Evolutionary conservation across 1,140 invertebrate genomes (phyloP), one percentile per base, ranked within the genome.

Genomic region (Drosophila setifemur): DNA sequence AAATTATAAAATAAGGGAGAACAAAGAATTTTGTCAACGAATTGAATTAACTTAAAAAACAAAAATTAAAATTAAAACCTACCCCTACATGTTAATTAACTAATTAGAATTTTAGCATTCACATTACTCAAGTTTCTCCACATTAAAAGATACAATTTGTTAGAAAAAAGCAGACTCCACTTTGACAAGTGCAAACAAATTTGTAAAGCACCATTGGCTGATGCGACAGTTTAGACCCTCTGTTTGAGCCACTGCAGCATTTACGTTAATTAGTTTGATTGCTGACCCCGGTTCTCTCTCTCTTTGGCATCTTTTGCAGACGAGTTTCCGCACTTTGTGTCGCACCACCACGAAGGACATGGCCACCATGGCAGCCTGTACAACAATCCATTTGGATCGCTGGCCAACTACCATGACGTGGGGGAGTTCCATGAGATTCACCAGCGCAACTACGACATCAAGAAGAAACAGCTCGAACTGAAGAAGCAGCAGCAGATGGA

Each of bases 371-470:
- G 83, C 25, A 86, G 60, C 14, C 57, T 89, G 7, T 88, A 88
- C 33, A 90, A 89, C 47, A 90, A 90, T 75, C 88, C 88, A 31
- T 90, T 89, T 4, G 70, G 88, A 7, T 75, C 85, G 23, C 52
- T 90, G 70, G 73, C 85, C 63, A 89, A 87, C 67, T 89, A 89
- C 16, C 88, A 90, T n/a, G 88, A 89, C 33, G 54, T 88, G 12
- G 68, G 78, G 9, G 88, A 89, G 52, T 67, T 75, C 42, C 88
- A 90, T 48, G 88, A 90, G 60, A 78, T 90, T 25, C 85, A 89
- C 37, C 88, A 90, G 55, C 87, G 83, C 28, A 88, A 89, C 50
- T 89, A 88, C 45, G 83, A 89, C 37, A 47, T 63, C 6, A 88
- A 67, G 50, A 89, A 88, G 45, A 83, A 81, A 54, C 78, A 89